Evolutionary conservation across 2,888 invertebrate genomes (phyloP).

Genomic region (Parnassius glacialis): DNA sequence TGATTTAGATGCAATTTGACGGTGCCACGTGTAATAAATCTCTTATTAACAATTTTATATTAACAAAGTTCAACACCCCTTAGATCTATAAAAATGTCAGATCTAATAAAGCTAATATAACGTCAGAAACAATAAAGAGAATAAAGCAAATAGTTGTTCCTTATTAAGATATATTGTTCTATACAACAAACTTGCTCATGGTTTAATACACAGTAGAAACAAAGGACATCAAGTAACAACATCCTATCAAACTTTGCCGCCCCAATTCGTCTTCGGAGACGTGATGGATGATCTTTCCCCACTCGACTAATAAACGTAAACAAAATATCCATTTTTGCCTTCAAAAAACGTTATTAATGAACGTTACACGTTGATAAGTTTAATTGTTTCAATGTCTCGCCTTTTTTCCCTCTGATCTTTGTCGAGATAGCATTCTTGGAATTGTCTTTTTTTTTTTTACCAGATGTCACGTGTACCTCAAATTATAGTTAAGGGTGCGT

Average conservation of each 20-base stretch:
- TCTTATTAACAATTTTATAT: too few relatives aligned
- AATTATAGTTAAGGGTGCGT: slow-evolving; percentile 19
- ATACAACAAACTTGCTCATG: slow-evolving; percentile 18
- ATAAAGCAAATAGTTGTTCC: slow-evolving; percentile 15
- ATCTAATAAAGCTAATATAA: slow-evolving; percentile 33
- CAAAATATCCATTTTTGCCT: slow-evolving; percentile 69
- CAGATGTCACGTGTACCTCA: slow-evolving; percentile 51
- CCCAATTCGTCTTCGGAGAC: slow-evolving; percentile 65
- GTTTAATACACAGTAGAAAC: slow-evolving; percentile 25
- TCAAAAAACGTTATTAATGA: slow-evolving; percentile 65
- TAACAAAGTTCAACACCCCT: slow-evolving; percentile 7
- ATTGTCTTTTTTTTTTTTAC: slow-evolving; percentile 40
- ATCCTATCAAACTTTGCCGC: slow-evolving; percentile 28
- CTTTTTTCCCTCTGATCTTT: slow-evolving; percentile 50
- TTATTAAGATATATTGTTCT: slow-evolving; percentile 23
- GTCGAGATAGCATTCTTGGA: slow-evolving; percentile 44
- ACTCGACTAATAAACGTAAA: slow-evolving; percentile 78
- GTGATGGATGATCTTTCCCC: slow-evolving; percentile 72
- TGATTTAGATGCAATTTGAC: too few relatives aligned
- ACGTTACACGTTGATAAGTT: slow-evolving; percentile 58
- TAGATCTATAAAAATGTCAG: slow-evolving; percentile 15
- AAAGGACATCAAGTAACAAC: slow-evolving; percentile 23
- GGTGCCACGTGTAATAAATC: too few relatives aligned
- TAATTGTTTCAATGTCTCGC: slow-evolving; percentile 66
- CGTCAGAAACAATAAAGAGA: slow-evolving; percentile 27